Evolutionary conservation across 2,888 invertebrate species (phyloP), one percentile per base, ranked within the genome.

Genomic region (Halictus ligatus): DNA sequence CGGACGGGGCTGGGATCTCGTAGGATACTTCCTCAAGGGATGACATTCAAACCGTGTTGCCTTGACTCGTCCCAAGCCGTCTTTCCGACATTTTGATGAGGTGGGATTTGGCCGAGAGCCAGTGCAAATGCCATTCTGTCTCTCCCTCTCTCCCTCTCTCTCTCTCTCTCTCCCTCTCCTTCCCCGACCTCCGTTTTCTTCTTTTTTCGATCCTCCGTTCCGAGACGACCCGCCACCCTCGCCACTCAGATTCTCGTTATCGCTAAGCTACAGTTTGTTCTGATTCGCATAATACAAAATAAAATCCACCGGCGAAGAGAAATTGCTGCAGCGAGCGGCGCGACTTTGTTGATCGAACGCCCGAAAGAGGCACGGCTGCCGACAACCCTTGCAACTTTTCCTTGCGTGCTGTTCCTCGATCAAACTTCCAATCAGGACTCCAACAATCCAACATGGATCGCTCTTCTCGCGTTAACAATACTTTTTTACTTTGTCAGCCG

Each of bases 31-130:
- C 88, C 89, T 92, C 90, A 85, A 90, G 89, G 92, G 91, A 92
- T 92, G 91, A 91, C 92, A 93, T 92, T 92, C 90, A 91, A 88
- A 92, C 88, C 87, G 89, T 90, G 92, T 92, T 91, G 92, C 91
- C 92, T 88, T 86, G 88, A 89, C 89, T 91, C 90, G 88, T 89
- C 88, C 84, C 88, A 81, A 89, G 89, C 89, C 90, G 89, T 92
- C 92, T 92, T 92, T 89, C 91, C 92, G 93, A 93, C 92, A 92
- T 92, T 93, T 93, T 93, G 92, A 93, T 93, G 93, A 93, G 92
- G 91, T 92, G 90, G 92, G 91, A 93, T 93, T 92, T 93, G 93
- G 93, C 93, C 89, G 89, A 84, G 88, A 92, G 92, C 93, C 92
- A 93, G 90, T 92, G 91, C 91, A 91, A 92, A 93, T 92, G 90